A percentile compares a stretch with the other conserved stretches of the same genome.
These are phyloP conservation scores for Hippocampus mohnikei DNA, from an alignment of 2,113 vertebrate species.

Conservation along the genomic window DNA sequence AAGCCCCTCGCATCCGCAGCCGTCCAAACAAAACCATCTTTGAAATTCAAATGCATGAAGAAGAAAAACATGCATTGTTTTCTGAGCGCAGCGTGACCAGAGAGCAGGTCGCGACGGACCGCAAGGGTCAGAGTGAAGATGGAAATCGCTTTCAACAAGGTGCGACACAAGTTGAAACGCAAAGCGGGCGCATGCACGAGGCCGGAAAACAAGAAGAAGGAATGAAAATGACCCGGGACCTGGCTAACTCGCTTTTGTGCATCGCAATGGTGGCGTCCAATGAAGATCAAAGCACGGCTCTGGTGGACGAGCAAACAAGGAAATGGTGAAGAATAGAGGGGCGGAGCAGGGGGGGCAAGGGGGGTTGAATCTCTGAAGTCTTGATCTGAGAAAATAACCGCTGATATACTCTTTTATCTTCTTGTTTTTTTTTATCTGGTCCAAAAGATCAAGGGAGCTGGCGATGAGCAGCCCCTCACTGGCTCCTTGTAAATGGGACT, in stretches of 20 bases:
- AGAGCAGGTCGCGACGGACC: not conserved
- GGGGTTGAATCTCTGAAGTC: conserved; percentile 35
- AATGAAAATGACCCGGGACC: conserved; percentile 50
- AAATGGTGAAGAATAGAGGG: not conserved
- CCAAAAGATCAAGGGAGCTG: conserved; percentile 45
- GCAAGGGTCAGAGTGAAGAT: not conserved
- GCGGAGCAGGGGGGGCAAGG: conserved; percentile 1
- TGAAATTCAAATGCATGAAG: not conserved
- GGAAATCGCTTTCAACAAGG: not conserved
- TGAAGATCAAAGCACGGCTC: conserved; percentile 62
- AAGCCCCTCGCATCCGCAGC: not conserved
- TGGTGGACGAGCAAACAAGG: conserved; percentile 46
- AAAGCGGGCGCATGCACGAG: not conserved
- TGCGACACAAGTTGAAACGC: not conserved
- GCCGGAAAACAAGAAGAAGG: conserved; percentile 20
- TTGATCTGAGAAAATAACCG: conserved; percentile 59
- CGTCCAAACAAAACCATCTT: not conserved
- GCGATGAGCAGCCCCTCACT: conserved; percentile 28
- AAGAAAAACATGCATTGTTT: not conserved
- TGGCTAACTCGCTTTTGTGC: conserved; percentile 40
- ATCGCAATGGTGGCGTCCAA: conserved; percentile 47
- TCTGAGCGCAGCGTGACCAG: conserved; percentile 3
- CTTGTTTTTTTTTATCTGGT: not conserved
- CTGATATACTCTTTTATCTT: conserved; percentile 46
- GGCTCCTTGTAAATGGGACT: conserved; percentile 34